Evolutionary conservation across 2,888 invertebrate genomes (phyloP), one percentile per base, ranked within the genome.

Genomic region (Acanthococcus lagerstroemiae): DNA sequence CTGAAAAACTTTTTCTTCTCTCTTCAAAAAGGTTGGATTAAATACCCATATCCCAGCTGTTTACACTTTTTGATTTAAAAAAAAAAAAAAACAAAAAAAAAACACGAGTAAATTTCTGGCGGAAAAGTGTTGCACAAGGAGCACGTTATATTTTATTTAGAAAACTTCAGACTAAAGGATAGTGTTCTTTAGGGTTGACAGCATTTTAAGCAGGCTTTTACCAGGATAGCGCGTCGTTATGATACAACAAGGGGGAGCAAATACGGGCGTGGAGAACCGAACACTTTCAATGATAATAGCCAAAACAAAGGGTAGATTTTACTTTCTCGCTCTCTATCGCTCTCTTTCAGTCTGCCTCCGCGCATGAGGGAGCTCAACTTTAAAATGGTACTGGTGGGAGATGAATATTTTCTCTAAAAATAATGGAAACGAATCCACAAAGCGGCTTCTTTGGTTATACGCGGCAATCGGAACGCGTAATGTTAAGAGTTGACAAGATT

Each of bases 121-220:
- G n/a, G 12, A 37, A n/a, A 37, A 15, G 37, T n/a, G 12, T 37
- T 37, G 37, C n/a, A 37, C 37, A 37, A 37, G 37, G n/a, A n/a
- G 37, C 37, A 15, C 12, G 37, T 37, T 37, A 37, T 37, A 37
- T 37, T 37, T 37, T 37, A 37, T 37, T 37, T 37, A 37, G 19
- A 22, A 22, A 45, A 26, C 48, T 19, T 19, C 46, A 21, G 48
- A 56, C 22, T 56, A 65, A 52, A 44, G 45, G 58, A 45, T 56
- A 57, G 68, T 67, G 63, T 65, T 70, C 68, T 72, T 72, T 71
- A 69, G 69, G 71, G 71, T 73, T 73, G 72, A 70, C 71, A 70
- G 69, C 70, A 69, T 71, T 73, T 73, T 69, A 68, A 68, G 56
- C 19, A 27, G 27, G 44, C 56, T 37, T 56, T 56, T 12, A 25